Percentiles rank a stretch among this genome's conserved stretches.
Evolutionary conservation across 2,888 invertebrate genomes (phyloP).

Genomic region (Thecocarcelia acutangulata): DNA sequence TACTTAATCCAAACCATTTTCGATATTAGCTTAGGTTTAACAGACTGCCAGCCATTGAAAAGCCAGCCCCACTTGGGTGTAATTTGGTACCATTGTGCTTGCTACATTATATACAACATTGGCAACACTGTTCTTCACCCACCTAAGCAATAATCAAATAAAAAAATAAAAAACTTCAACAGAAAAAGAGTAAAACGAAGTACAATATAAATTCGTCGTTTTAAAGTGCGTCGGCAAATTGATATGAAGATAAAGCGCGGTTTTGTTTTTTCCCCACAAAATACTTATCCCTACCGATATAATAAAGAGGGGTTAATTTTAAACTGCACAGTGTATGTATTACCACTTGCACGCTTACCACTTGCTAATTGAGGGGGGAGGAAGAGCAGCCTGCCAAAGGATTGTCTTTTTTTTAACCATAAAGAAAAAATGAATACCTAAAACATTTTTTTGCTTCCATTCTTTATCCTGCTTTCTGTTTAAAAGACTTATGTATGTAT

Average conservation of each 20-base stretch:
- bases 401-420: background rate
- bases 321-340: background rate
- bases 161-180: background rate
- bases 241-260: constrained; percentile 15
- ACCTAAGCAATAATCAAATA: background rate
- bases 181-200: constrained; percentile 34
- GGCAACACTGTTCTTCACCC: constrained; percentile 1
- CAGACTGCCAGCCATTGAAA: too few species aligned
- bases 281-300: constrained; percentile 3
- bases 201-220: constrained; percentile 23
- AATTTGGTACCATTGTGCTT: too few species aligned
- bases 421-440: constrained; percentile 8
- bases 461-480: background rate
- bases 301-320: constrained; percentile 7
- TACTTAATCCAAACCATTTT: too few species aligned
- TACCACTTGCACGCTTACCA: constrained; percentile 18
- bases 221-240: constrained; percentile 36
- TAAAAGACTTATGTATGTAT: background rate
- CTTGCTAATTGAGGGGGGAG: constrained; percentile 11
- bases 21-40: too few species aligned
- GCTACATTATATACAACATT: background rate
- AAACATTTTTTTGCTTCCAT: background rate
- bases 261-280: constrained; percentile 2
- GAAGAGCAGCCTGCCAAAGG: background rate
- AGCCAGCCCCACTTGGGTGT: too few species aligned